Evolutionary conservation across 1,140 invertebrate species (phyloP).

Genomic region (Alviniconcha marisindica): DNA sequence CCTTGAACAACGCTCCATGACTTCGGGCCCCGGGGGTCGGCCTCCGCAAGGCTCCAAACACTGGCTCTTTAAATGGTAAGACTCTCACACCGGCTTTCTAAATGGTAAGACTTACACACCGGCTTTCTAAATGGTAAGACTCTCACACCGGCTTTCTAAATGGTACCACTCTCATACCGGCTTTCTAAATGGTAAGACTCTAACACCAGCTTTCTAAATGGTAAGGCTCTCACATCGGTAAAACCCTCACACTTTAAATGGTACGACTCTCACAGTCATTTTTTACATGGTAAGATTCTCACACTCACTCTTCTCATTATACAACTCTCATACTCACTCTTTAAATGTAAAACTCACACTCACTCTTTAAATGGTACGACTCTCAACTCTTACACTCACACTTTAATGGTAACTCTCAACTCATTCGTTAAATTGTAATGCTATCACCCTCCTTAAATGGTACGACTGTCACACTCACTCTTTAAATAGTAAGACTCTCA

Average conservation of each 20-base stretch:
- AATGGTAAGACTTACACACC: neutral
- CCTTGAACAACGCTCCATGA: constrained; percentile 24
- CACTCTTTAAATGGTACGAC: no score
- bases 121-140: constrained; percentile 36
- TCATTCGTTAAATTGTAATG: no score
- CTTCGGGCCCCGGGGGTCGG: constrained; percentile 25
- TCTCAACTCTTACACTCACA: no score
- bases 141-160: neutral
- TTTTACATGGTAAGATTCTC: neutral
- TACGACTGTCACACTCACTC: no score
- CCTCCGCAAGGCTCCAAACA: constrained; percentile 32
- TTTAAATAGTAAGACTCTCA: no score
- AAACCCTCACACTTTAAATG: constrained; percentile 24
- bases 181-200: constrained; percentile 33
- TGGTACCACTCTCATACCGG: neutral
- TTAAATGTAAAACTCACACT: neutral
- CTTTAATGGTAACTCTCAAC: no score
- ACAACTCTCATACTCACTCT: neutral
- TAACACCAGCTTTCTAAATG: neutral
- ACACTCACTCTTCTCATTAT: neutral
- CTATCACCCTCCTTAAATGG: no score
- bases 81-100: neutral
- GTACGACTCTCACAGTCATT: neutral
- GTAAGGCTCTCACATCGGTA: neutral
- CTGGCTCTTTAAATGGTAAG: constrained; percentile 40